Evolutionary conservation across 1,140 invertebrate genomes (phyloP).

Genomic region (Aphaenogaster rudis): DNA sequence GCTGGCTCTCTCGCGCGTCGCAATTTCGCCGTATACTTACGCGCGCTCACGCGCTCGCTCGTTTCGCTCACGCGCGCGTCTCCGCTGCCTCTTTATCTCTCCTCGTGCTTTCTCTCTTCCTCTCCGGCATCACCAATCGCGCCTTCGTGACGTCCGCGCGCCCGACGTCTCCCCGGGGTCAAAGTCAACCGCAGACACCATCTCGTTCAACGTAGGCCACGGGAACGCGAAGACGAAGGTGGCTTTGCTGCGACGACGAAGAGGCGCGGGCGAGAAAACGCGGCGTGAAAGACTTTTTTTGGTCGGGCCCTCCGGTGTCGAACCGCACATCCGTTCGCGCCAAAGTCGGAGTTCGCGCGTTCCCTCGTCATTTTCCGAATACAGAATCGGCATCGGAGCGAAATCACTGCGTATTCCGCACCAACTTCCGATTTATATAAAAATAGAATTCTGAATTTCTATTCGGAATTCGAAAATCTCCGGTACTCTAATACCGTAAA

Average conservation of each 20-base stretch:
- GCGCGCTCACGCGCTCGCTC: neutral
- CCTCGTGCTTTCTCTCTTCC: neutral
- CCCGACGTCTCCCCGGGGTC: slow-evolving; percentile 66
- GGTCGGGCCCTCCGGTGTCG: neutral
- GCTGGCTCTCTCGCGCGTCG: slow-evolving; percentile 66
- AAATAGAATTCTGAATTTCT: neutral
- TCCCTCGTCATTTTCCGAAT: neutral
- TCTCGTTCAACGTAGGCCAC: neutral
- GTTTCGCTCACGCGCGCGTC: neutral
- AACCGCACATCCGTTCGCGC: slow-evolving; percentile 21
- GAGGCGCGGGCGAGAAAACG: neutral
- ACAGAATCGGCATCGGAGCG: neutral
- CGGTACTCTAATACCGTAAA: neutral
- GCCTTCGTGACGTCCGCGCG: slow-evolving; percentile 36
- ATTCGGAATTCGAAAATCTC: neutral
- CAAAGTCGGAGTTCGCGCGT: neutral
- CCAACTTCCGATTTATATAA: neutral
- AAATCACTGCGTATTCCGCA: neutral
- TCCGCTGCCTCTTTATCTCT: neutral
- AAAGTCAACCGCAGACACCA: slow-evolving; percentile 70
- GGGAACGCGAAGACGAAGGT: slow-evolving; percentile 4
- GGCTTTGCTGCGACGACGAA: neutral
- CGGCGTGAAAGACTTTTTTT: slow-evolving; percentile 20
- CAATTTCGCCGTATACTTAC: slow-evolving; percentile 61
- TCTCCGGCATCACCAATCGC: slow-evolving; percentile 34